Conservation (phyloP, 1,140 invertebrate species). For the Eueides isabella region DNA sequence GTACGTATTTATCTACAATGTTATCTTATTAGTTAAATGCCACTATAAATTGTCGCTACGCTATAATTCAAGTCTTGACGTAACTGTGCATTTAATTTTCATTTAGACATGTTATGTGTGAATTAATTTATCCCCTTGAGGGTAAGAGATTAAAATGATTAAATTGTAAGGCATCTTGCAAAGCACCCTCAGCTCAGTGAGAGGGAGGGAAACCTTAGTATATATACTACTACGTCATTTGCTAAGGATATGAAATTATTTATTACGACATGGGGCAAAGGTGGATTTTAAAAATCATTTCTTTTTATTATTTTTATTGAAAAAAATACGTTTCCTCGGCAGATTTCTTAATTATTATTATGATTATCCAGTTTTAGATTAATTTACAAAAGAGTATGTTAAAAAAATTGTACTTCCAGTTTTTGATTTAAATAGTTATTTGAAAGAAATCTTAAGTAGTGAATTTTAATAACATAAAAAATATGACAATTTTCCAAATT, state of each 20-base stretch:
- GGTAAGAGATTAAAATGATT: slow-evolving; percentile 44
- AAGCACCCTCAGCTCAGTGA: not conserved
- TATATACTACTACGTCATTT: slow-evolving; percentile 25
- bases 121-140: slow-evolving; percentile 38
- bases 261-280: not conserved
- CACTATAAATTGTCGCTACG: slow-evolving; percentile 53
- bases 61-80: slow-evolving; percentile 56
- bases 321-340: too few species aligned
- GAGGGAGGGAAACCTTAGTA: slow-evolving; percentile 10
- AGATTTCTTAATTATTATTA: too few species aligned
- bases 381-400: too few species aligned
- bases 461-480: too few species aligned
- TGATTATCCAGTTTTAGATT: too few species aligned
- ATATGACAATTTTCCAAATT: too few species aligned
- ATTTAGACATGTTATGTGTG: slow-evolving; percentile 47
- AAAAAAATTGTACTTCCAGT: too few species aligned
- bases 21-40: slow-evolving; percentile 1
- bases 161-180: slow-evolving; percentile 36
- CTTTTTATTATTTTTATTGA: too few species aligned
- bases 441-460: too few species aligned
- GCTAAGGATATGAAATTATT: slow-evolving; percentile 10
- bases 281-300: not conserved
- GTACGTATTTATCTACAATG: not conserved
- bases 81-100: slow-evolving; percentile 55
- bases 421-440: too few species aligned